Evolutionary conservation across 2,797 vertebrate species (phyloP).

Genomic region (Sebastes diaconus): DNA sequence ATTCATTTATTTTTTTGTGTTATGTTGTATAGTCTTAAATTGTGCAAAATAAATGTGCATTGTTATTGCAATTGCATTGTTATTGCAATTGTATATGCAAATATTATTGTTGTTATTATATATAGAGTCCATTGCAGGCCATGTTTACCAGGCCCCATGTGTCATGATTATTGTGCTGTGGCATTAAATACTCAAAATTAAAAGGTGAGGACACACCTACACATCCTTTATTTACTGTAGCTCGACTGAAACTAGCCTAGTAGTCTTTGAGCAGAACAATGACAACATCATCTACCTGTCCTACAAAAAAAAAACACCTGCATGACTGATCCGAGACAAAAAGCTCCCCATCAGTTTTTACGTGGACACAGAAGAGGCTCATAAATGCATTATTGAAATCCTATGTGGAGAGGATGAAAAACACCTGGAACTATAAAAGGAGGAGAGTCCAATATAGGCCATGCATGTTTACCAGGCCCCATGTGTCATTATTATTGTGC

Average conservation of each 20-base stretch:
- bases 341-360: background rate
- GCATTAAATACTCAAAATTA: conserved; percentile 8
- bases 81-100: too few relatives aligned
- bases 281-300: conserved; percentile 1
- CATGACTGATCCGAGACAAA: background rate
- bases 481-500: background rate
- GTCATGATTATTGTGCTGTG: background rate
- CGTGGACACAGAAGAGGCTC: conserved; percentile 12
- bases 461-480: conserved; percentile 40
- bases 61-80: too few relatives aligned
- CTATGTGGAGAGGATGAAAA: background rate
- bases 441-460: background rate
- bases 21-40: too few relatives aligned
- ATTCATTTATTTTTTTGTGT: too few relatives aligned
- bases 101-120: too few relatives aligned
- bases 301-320: background rate
- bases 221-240: conserved; percentile 60
- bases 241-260: conserved; percentile 66
- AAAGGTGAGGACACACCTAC: conserved; percentile 77
- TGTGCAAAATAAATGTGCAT: too few relatives aligned
- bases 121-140: background rate
- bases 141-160: conserved; percentile 32
- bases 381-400: background rate
- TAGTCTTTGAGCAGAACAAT: conserved; percentile 15
- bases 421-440: conserved; percentile 1